Evolutionary conservation across 1,140 invertebrate genomes (phyloP).

Genomic region (Portunus trituberculatus): DNA sequence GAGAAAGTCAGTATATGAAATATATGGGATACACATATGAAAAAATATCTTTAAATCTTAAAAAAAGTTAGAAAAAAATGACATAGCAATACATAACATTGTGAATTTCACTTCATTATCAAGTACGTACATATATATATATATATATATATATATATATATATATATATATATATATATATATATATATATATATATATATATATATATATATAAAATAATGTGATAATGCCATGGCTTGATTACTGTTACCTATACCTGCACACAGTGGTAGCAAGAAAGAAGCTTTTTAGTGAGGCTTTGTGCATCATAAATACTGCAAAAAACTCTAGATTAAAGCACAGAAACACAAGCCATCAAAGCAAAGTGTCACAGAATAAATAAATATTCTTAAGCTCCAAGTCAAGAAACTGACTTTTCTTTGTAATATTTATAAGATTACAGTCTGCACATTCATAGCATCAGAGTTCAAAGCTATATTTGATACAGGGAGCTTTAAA

Average conservation of each 20-base stretch:
- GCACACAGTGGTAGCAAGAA: constrained; percentile 7
- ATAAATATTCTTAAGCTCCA: background rate
- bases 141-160: too few species aligned
- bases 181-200: too few species aligned
- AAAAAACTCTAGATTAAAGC: background rate
- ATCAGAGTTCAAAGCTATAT: background rate
- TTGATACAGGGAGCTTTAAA: background rate
- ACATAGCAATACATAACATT: background rate
- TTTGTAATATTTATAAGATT: background rate
- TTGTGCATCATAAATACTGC: constrained; percentile 22
- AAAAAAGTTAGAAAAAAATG: background rate
- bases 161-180: too few species aligned
- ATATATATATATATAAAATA: background rate
- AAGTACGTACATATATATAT: background rate
- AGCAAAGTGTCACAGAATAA: background rate
- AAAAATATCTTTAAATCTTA: background rate
- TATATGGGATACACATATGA: background rate
- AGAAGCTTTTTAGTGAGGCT: background rate
- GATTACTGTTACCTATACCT: background rate
- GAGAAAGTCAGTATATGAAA: background rate
- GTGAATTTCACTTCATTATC: background rate
- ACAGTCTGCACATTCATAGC: background rate
- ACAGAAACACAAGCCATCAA: background rate
- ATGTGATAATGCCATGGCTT: constrained; percentile 7
- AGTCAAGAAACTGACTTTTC: background rate